Base-by-base conservation (phyloP, 2,888 invertebrate genomes). In the Chrysolina americana region DNA sequence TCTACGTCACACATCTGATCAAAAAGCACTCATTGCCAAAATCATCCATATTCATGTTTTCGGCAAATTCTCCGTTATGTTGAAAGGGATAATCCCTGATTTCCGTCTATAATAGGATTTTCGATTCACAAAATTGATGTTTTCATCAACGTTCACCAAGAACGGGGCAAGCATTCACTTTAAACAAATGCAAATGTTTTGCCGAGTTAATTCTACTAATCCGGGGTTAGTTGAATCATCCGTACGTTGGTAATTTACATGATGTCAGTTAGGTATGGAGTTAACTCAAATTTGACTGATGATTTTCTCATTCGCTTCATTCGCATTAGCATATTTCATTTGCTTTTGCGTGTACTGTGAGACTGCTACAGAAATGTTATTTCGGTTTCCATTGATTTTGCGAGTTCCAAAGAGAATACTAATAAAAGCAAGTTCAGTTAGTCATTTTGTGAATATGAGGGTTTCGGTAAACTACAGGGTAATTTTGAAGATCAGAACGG, bases 121-220 rank as follows among this genome's bases (percentile, higher is more conserved):
- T 13, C 36, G 59, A 23, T 59, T 28, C 9, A 17, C 36, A 36
- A 17, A 59, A 28, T 59, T 28, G 59, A 59, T 36, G 50, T 50
- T 50, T 50, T 50, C n/a, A 50, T 50, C 50, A 50, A 19, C 50
- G 50, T n/a, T 17, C 19, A 19, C n/a, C 50, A 50, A 50, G 50
- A 15, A 17, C 50, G 19, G 19, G 1, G 8, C 19, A 50, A 50
- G 19, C 59, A 36, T n/a, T 56, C 56, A 15, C 68, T 53, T 21
- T 68, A 41, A 68, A 68, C 41, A 19, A 68, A 53, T 41, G 68
- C 68, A 53, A 68, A 68, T 68, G 53, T 68, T 68, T 56, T 41
- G n/a, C 21, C 41, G 13, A 36, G 56, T 19, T 68, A 53, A 68
- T 68, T 68, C 53, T 53, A 1, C 17, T 68, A 68, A 68, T 36